A percentile compares a stretch with the other conserved stretches of the same genome.
phyloP scores from a whole-genome alignment of 2,797 vertebrate genomes.

The Delichon dasypus region DNA sequence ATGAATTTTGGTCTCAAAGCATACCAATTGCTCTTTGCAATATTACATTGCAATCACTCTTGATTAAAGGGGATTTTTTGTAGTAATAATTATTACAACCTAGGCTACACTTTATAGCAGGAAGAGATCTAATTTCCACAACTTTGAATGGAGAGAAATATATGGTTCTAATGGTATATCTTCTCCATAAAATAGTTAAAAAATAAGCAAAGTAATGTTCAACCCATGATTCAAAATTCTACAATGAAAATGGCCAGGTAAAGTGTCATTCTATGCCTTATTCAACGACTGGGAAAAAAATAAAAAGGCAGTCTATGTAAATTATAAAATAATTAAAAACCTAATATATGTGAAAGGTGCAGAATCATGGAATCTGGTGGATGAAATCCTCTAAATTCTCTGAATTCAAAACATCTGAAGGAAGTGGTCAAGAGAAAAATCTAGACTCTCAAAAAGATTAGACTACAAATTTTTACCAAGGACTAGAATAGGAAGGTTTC shows the following conservation, averaged over 20 bases:
- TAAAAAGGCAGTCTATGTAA: not conserved
- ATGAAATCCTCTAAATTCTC: not conserved
- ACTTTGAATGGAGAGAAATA: not conserved
- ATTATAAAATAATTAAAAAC: not conserved
- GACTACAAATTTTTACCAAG: not conserved
- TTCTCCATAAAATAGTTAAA: not conserved
- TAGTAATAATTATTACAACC: not conserved
- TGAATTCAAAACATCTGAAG: not conserved
- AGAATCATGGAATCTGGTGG: not conserved
- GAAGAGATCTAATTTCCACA: not conserved
- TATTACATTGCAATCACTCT: not conserved
- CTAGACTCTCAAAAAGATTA: not conserved
- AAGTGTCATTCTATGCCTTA: not conserved
- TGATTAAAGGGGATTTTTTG: not conserved
- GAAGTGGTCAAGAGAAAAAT: not conserved
- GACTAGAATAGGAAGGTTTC: not conserved
- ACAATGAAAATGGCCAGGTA: not conserved
- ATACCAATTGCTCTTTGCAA: slow-evolving; percentile 10
- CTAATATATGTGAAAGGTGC: not conserved
- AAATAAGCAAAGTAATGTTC: not conserved
- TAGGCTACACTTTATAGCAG: not conserved
- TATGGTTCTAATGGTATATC: not conserved
- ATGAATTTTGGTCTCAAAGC: slow-evolving; percentile 12
- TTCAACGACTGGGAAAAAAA: rapidly evolving
- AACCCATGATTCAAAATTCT: not conserved